A percentile compares a stretch with the other conserved stretches of the same genome.
phyloP scores from a whole-genome alignment of 2,888 invertebrate species.

The Polyploca ridens region DNA sequence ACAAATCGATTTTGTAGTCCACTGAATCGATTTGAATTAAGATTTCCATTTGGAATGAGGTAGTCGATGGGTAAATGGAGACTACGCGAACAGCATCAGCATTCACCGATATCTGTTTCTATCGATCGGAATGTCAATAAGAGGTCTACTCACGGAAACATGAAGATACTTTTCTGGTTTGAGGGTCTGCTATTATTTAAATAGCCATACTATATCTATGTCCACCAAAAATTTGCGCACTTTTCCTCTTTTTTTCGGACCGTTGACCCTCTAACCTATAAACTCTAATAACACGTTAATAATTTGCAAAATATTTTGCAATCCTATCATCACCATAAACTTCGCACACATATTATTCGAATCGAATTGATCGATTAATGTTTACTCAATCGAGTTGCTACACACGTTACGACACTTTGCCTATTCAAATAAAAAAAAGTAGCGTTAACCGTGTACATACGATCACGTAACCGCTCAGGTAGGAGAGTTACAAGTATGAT shows the following conservation, averaged over 20 bases:
- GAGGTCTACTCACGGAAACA: no score
- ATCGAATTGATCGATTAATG: constrained; percentile 11
- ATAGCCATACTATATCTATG: not conserved
- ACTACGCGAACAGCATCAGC: no score
- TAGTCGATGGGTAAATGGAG: no score
- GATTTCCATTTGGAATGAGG: no score
- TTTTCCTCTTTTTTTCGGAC: not conserved
- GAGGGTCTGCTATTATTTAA: no score
- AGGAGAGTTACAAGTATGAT: constrained; percentile 15
- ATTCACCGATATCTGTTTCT: no score
- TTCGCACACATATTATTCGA: constrained; percentile 1
- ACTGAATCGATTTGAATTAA: no score
- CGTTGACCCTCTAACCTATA: not conserved
- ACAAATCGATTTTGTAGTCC: no score
- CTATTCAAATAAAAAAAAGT: constrained; percentile 3
- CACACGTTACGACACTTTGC: constrained; percentile 14
- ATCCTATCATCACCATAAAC: constrained; percentile 4
- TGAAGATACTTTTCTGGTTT: no score
- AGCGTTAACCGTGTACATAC: constrained; percentile 13
- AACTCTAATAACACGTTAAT: not conserved
- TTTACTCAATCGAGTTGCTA: constrained; percentile 14
- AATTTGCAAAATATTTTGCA: not conserved
- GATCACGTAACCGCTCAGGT: constrained; percentile 27
- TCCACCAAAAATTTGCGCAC: not conserved
- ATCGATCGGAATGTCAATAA: no score